Conservation (phyloP, 2,888 invertebrate species). For the Leptothorax acervorum region DNA sequence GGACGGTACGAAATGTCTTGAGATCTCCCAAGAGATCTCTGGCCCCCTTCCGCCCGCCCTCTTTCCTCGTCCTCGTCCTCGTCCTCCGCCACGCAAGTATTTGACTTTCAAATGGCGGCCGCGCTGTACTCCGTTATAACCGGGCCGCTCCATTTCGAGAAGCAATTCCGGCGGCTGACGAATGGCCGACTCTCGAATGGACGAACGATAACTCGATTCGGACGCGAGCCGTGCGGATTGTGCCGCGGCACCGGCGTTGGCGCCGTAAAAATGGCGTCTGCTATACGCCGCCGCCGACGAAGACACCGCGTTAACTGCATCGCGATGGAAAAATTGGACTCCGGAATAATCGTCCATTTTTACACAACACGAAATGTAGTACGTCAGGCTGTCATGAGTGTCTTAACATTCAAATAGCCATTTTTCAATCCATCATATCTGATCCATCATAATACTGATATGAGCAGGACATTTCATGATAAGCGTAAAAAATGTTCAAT, state of each 20-base stretch:
- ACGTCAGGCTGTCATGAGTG: background rate
- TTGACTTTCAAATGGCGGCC: slow-evolving; percentile 79
- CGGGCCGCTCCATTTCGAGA: slow-evolving; percentile 77
- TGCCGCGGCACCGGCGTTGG: slow-evolving; percentile 47
- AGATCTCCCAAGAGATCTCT: slow-evolving; percentile 68
- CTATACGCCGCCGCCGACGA: background rate
- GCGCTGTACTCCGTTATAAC: slow-evolving; percentile 75
- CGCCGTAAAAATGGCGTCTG: slow-evolving; percentile 46
- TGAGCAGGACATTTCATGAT: background rate
- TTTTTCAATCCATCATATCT: background rate
- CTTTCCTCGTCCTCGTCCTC: slow-evolving; percentile 55
- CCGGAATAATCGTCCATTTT: slow-evolving; percentile 34
- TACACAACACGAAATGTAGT: background rate
- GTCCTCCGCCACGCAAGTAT: slow-evolving; percentile 67
- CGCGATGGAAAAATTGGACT: slow-evolving; percentile 27
- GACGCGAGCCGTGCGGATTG: slow-evolving; percentile 62
- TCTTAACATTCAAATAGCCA: background rate
- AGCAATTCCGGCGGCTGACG: slow-evolving; percentile 76
- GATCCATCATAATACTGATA: background rate
- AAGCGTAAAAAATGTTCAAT: background rate
- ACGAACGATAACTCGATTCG: slow-evolving; percentile 73
- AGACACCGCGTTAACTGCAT: slow-evolving; percentile 27
- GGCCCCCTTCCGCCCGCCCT: slow-evolving; percentile 25
- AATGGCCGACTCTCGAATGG: slow-evolving; percentile 72
- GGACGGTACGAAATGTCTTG: slow-evolving; percentile 76